Base-by-base conservation (phyloP, 2,888 invertebrate genomes). In the Sesia apiformis region DNA sequence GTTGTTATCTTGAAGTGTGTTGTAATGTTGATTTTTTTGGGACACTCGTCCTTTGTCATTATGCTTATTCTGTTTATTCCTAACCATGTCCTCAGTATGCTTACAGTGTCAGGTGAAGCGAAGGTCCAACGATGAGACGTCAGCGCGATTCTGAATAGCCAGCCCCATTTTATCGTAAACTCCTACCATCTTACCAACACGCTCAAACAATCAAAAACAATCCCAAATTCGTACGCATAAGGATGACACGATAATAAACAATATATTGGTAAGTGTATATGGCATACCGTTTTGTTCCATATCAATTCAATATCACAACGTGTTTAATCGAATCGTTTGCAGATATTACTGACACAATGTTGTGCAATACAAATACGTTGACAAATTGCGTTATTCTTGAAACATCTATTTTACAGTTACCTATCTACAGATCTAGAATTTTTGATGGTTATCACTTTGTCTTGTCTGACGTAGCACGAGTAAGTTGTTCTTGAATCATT, bases 141-240 rank as follows among this genome's bases (percentile, higher is more conserved):
- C 86, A 86, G 86, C 85, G 72, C 77, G 79, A 84, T 84, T 84
- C 74, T 70, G 76, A 84, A 84, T 81, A 77, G 78, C 84, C 81
- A 77, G 81, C 85, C 78, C 78, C 73, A 61, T 84, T 82, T 83
- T 83, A 82, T 82, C 81, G 79, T 68, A 67, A 64, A 52, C 40
- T 8, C 62, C 58, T 55, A 57, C 69, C 62, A 60, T 38, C 23
- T 56, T 58, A 53, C 6, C 40, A 39, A 38, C 5, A 52, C 6
- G 46, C 49, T 4, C 51, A 6, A n/a, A 61, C 42, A 8, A 53
- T 4, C 38, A 41, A 58, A 53, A 54, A 49, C 38, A 8, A 53
- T 56, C 42, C 52, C 53, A 43, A n/a, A 0, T 0, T 0, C 0
- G 49, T 7, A 40, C 0, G 0, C 40, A 4, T 55, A 64, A 70